A percentile compares a stretch with the other conserved stretches of the same genome.
These are phyloP conservation scores for Umimayanthus kanabou DNA, from an alignment of 92 coral and sea anemone species.

Conservation along the genomic window DNA sequence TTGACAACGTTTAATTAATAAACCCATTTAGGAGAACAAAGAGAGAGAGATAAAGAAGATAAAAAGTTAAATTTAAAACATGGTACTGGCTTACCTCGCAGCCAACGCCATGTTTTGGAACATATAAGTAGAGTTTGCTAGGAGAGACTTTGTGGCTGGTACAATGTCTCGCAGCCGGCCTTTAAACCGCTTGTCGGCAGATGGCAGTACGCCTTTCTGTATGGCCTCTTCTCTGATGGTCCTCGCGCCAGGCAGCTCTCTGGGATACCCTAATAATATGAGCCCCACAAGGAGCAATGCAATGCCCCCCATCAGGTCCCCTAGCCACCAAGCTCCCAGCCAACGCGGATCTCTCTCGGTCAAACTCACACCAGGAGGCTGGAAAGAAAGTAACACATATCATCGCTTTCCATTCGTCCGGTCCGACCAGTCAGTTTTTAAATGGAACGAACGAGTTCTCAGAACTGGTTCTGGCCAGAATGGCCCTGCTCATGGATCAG, in stretches of 20 bases:
- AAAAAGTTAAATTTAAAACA: too few relatives aligned
- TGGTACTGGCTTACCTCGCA: constrained; percentile 33
- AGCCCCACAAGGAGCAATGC: constrained; percentile 56
- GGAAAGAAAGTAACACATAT: background rate
- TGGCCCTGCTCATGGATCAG: too few relatives aligned
- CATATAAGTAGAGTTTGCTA: constrained; percentile 68
- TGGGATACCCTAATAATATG: constrained; percentile 68
- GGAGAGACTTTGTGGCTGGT: constrained; percentile 69
- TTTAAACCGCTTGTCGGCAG: constrained; percentile 7
- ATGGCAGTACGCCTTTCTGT: constrained; percentile 52
- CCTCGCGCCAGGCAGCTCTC: constrained; percentile 66
- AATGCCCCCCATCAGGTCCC: constrained; percentile 66
- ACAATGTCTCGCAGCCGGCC: constrained; percentile 60
- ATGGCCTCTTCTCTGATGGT: constrained; percentile 68
- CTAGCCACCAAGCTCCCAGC: constrained; percentile 92
- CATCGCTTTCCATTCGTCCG: too few relatives aligned
- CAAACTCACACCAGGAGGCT: constrained; percentile 62
- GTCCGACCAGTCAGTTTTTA: too few relatives aligned
- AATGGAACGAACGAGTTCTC: too few relatives aligned
- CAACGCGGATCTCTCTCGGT: constrained; percentile 65
- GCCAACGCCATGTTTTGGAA: constrained; percentile 72
- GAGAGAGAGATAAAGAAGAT: too few relatives aligned
- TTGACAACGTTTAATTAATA: too few relatives aligned
- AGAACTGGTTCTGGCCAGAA: too few relatives aligned
- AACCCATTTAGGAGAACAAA: too few relatives aligned